These are phyloP conservation scores for Thalassophryne amazonica DNA, from an alignment of 2,797 vertebrate genomes.

Conservation along the genomic window DNA sequence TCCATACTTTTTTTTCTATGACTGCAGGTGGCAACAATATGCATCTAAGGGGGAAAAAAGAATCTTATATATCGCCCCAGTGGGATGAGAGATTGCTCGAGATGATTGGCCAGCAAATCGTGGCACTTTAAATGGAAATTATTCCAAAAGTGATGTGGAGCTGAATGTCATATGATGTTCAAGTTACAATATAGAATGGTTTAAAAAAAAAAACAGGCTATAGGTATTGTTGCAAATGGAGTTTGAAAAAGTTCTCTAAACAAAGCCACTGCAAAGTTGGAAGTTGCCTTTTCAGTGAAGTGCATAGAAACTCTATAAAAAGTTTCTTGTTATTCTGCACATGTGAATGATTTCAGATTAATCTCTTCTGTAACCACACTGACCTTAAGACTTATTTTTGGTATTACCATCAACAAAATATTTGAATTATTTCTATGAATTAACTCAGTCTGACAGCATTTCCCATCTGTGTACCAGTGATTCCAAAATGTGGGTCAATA, in stretches of 20 bases:
- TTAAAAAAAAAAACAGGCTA: conserved; percentile 1
- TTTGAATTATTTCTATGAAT: too few species aligned
- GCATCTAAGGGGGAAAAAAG: background rate
- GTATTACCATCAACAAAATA: too few species aligned
- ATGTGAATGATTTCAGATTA: too few species aligned
- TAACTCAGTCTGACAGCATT: too few species aligned
- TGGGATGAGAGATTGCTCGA: conserved; percentile 22
- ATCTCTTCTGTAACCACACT: too few species aligned
- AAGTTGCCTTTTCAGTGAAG: too few species aligned
- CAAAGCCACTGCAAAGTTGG: background rate
- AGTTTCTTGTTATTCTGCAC: too few species aligned
- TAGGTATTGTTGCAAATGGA: background rate
- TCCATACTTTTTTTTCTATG: conserved; percentile 46
- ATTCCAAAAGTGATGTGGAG: conserved; percentile 14
- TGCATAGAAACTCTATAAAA: too few species aligned
- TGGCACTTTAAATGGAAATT: conserved; percentile 56
- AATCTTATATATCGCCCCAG: conserved; percentile 11
- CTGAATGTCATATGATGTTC: conserved; percentile 4
- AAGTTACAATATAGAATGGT: conserved; percentile 7
- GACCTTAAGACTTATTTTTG: too few species aligned
- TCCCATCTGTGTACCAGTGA: too few species aligned
- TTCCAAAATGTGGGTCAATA: too few species aligned
- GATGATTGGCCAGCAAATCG: conserved; percentile 36
- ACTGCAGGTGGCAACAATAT: conserved; percentile 36
- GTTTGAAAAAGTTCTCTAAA: background rate